Evolutionary conservation across 2,797 vertebrate genomes (phyloP), one percentile per base, ranked within the genome.

Genomic region (Brotula barbata): DNA sequence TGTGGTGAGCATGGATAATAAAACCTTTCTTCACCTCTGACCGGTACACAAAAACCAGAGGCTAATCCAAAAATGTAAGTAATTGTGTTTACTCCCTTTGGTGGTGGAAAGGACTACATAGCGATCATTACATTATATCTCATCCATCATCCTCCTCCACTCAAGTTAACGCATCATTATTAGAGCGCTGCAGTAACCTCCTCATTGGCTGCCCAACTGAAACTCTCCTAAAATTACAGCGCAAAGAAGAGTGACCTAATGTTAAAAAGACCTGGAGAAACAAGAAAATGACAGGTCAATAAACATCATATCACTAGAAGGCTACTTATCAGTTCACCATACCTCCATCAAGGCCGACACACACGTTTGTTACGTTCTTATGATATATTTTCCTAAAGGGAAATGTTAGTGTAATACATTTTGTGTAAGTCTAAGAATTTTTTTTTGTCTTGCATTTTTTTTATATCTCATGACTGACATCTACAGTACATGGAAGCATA

Each of bases 91-190:
- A 84, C 85, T 80, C 83, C 84, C 72, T 39, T 84, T 62, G 53
- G 75, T 61, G 73, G 77, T 66, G n/a, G n/a, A n/a, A n/a, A 79
- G 79, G 76, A 84, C 73, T 78, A 84, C 85, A 86, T 54, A 62
- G 77, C 75, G 75, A 83, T 81, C 82, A 87, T 85, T 80, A 86
- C 84, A 75, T 82, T 76, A 77, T 78, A 83, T 86, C 82, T 80
- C 86, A 87, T 86, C 83, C 82, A 88, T 90, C 86, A 85, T 86
- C 86, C 85, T 90, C 87, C 87, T 85, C 80, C 88, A 82, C 85
- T 77, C 78, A 81, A 80, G 80, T 87, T 87, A 83, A 82, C 86
- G 88, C 81, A 86, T 89, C 82, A 75, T 85, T 85, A 89, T 90
- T 84, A 88, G 74, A 89, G 81, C 82, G 81, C 84, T 66, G 87